These are phyloP conservation scores for Sebastes cheni DNA, from an alignment of 2,797 vertebrate species.

Conservation along the genomic window DNA sequence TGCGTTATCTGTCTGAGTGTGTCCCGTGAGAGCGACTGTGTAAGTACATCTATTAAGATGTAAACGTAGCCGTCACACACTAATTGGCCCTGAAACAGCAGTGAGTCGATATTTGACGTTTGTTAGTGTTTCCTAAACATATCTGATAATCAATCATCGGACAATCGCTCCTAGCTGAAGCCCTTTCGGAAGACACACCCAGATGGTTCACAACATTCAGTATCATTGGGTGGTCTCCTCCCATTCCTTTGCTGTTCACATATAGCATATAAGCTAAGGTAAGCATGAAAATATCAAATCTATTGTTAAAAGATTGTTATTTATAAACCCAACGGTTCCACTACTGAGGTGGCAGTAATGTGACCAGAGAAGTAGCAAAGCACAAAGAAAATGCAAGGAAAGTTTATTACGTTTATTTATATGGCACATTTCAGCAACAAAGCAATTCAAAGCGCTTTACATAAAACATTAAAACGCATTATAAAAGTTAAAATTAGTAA, in stretches of 20 bases:
- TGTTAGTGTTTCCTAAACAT: slow-evolving; percentile 25
- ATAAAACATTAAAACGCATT: no score
- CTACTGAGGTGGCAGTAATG: not conserved
- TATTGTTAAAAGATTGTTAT: not conserved
- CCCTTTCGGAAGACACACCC: not conserved
- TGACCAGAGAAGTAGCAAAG: not conserved
- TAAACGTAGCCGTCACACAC: slow-evolving; percentile 31
- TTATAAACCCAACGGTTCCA: not conserved
- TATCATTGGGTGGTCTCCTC: not conserved
- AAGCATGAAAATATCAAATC: not conserved
- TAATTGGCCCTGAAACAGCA: slow-evolving; percentile 29
- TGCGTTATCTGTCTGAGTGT: not conserved
- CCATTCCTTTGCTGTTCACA: not conserved
- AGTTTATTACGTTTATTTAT: no score
- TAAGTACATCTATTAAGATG: slow-evolving; percentile 38
- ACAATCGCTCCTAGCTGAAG: not conserved
- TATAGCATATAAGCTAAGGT: not conserved
- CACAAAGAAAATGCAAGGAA: not conserved
- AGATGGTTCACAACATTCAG: not conserved
- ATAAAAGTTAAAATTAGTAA: no score
- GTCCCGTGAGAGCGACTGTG: not conserved
- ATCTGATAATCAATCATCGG: not conserved
- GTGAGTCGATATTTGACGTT: slow-evolving; percentile 21
- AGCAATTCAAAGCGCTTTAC: no score
- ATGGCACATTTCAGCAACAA: no score